Evolutionary conservation across 1,140 invertebrate species (phyloP).

Genomic region (Drosophila sp.): DNA sequence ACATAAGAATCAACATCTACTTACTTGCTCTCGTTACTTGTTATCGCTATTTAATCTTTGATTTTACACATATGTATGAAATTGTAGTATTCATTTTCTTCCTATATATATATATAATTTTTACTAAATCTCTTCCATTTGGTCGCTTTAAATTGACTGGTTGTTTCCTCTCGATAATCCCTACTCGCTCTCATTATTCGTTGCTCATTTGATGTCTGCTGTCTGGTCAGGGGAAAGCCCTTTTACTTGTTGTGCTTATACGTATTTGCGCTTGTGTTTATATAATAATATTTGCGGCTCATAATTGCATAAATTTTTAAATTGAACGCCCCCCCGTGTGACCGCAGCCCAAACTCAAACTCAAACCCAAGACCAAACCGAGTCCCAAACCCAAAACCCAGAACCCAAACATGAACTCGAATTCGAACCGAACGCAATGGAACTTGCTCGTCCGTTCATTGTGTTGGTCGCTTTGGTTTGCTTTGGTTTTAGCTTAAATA

Average conservation of each 20-base stretch:
- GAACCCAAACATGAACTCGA: neutral
- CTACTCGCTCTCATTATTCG: slow-evolving; percentile 1
- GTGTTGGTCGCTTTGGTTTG: slow-evolving; percentile 35
- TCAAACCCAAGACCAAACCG: slow-evolving; percentile 1
- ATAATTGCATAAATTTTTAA: slow-evolving; percentile 84
- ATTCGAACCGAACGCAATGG: neutral
- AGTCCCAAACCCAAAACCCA: neutral
- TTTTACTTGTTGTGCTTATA: slow-evolving; percentile 4
- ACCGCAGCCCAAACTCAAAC: slow-evolving; percentile 18
- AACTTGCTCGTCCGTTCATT: slow-evolving; percentile 37
- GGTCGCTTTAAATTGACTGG: neutral
- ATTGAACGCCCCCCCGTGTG: slow-evolving; percentile 55
- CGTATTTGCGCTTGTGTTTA: slow-evolving; percentile 77
- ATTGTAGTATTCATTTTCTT: too few species aligned
- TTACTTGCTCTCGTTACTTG: neutral
- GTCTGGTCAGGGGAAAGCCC: slow-evolving; percentile 12
- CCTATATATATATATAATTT: too few species aligned
- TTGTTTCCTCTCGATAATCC: neutral
- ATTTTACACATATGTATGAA: too few species aligned
- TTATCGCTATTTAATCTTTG: neutral
- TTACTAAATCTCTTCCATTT: too few species aligned
- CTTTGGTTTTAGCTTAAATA: slow-evolving; percentile 75
- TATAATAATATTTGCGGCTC: slow-evolving; percentile 82
- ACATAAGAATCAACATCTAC: too few species aligned
- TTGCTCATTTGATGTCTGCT: slow-evolving; percentile 51